Conservation (phyloP, 2,113 vertebrate species). For the Psittacara wagleri region DNA sequence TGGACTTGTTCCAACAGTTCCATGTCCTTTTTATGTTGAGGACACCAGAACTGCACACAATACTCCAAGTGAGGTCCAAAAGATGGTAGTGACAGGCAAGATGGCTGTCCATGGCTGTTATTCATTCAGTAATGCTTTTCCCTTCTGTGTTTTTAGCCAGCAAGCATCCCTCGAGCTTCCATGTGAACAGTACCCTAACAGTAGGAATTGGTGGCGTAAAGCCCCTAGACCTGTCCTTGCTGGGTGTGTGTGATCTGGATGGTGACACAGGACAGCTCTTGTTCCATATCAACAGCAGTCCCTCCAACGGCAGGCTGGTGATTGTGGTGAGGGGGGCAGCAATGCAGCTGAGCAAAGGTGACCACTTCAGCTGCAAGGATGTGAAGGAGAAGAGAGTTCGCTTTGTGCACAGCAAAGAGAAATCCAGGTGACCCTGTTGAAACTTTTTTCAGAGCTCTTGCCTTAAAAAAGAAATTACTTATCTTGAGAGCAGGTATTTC, state of each 20-base stretch:
- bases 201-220: conserved; percentile 79
- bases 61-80: not conserved
- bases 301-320: conserved; percentile 81
- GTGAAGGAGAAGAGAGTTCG: conserved; percentile 74
- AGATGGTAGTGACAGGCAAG: not conserved
- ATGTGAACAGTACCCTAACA: conserved; percentile 74
- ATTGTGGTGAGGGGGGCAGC: conserved; percentile 44
- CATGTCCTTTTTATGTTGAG: no score
- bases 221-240: conserved; percentile 71
- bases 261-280: conserved; percentile 49
- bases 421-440: conserved; percentile 78
- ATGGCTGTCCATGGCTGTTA: not conserved
- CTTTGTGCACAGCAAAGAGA: conserved; percentile 80
- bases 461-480: accelerated
- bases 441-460: not conserved
- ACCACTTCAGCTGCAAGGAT: conserved; percentile 80
- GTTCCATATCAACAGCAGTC: conserved; percentile 75
- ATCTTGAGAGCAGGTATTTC: not conserved
- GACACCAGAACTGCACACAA: no score
- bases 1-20: no score
- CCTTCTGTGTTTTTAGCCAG: conserved; percentile 70
- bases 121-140: not conserved
- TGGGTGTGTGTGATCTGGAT: conserved; percentile 69
- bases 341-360: conserved; percentile 66
- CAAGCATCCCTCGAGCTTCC: conserved; percentile 63